Evolutionary conservation across 2,888 invertebrate species (phyloP), one percentile per base, ranked within the genome.

Genomic region (Plagiodera versicolora): DNA sequence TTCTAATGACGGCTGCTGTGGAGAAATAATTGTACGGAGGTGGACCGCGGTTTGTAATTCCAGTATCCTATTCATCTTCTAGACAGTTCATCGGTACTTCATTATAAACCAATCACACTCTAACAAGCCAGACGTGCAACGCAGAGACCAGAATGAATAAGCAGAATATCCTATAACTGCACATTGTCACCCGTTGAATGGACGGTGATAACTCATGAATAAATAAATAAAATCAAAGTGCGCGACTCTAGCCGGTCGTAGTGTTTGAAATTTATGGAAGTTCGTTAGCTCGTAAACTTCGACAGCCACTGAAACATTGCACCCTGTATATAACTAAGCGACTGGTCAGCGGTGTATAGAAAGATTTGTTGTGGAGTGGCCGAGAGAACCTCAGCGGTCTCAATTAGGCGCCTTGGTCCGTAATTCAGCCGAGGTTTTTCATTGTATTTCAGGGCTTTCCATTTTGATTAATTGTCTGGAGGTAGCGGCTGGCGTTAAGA

Each of bases 231-330:
- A 74, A 75, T 73, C 72, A 70, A 70, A 70, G 65, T 67, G 71
- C 67, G 71, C 67, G 70, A 70, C 67, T 68, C 65, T 69, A 69
- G 65, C 65, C 71, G 61, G 61, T 51, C 58, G 72, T 72, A 75
- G 73, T 74, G 72, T 72, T 68, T 64, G 67, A 70, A 72, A 78
- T 78, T 77, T 78, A 78, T 78, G 72, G 76, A 74, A 76, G 73
- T 76, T 75, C 73, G 75, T 75, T 75, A 74, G 76, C 72, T 78
- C 77, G 75, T 79, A 77, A 79, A 77, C 72, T 74, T 74, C 72
- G 74, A 72, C 73, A 74, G 71, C 73, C 74, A 75, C 75, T 75
- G 75, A 74, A 72, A 74, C 75, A 76, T 77, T 73, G 75, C 77
- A 76, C 75, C 75, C 78, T 75, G 76, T 78, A n/a, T n/a, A n/a